Conservation (phyloP, 2,797 vertebrate species). For the Mustela erminea region DNA sequence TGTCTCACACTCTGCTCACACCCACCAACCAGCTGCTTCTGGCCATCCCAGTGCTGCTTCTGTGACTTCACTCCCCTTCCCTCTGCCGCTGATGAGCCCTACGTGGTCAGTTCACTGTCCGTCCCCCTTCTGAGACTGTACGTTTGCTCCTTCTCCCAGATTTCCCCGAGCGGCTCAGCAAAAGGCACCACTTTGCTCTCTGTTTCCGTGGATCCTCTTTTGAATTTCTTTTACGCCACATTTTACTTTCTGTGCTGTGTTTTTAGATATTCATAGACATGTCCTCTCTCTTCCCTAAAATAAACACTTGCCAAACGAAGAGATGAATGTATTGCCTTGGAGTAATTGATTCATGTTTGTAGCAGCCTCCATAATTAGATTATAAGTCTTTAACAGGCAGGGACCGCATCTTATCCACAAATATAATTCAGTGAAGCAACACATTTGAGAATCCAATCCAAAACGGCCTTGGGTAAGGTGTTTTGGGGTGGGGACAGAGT, state of each 20-base stretch:
- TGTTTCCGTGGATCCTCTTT: background rate
- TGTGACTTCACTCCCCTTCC: background rate
- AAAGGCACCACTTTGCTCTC: background rate
- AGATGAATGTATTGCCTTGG: background rate
- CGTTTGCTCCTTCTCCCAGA: accelerated
- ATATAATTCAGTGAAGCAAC: background rate
- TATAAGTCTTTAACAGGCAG: background rate
- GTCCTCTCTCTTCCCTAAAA: background rate
- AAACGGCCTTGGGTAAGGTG: background rate
- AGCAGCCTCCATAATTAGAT: background rate
- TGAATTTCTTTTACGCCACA: background rate
- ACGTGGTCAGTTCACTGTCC: background rate
- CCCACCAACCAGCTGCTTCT: background rate
- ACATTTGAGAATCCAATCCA: background rate
- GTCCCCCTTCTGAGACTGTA: background rate
- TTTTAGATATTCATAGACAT: background rate
- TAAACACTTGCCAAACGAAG: background rate
- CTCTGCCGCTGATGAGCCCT: background rate
- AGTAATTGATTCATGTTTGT: background rate
- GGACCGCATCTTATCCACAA: background rate
- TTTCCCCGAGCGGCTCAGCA: background rate
- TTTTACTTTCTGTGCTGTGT: background rate
- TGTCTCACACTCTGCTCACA: background rate
- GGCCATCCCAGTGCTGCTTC: accelerated
- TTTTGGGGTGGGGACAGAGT: background rate